Conservation (phyloP, 2,888 invertebrate species). For the Trichopoda pennipes region DNA sequence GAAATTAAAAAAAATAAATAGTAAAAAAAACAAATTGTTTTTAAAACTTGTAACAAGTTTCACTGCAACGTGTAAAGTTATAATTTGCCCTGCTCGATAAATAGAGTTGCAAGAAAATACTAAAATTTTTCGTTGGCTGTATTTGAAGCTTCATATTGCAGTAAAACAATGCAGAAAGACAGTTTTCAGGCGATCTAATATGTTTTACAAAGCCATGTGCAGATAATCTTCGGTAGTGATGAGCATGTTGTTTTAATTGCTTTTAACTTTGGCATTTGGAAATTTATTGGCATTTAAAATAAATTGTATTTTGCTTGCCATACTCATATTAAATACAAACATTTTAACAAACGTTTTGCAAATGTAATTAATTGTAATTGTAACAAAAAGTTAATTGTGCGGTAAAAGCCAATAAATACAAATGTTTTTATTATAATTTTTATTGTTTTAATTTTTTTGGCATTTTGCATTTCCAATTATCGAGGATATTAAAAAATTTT, state of each 20-base stretch:
- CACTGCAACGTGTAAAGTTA: no score
- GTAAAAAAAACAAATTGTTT: no score
- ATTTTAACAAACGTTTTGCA: neutral
- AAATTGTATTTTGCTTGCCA: constrained; percentile 25
- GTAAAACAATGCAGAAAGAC: constrained; percentile 1
- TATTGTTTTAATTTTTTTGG: neutral
- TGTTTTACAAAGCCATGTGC: constrained; percentile 2
- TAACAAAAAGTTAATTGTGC: no score
- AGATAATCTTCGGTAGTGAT: constrained; percentile 32
- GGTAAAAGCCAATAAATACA: no score
- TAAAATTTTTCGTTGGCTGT: constrained; percentile 23
- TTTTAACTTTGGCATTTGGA: constrained; percentile 63
- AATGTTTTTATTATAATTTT: constrained; percentile 9
- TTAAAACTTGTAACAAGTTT: no score
- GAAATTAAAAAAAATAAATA: no score
- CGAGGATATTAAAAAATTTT: no score
- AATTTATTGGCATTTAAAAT: constrained; percentile 59
- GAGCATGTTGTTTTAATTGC: constrained; percentile 63
- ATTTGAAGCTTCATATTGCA: constrained; percentile 15
- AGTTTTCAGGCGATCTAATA: neutral
- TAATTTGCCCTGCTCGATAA: no score
- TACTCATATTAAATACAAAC: neutral
- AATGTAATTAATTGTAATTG: no score
- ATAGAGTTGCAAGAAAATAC: no score
- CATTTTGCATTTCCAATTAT: no score